phyloP scores from a whole-genome alignment of 2,113 vertebrate species.

The Odobenus rosmarus region DNA sequence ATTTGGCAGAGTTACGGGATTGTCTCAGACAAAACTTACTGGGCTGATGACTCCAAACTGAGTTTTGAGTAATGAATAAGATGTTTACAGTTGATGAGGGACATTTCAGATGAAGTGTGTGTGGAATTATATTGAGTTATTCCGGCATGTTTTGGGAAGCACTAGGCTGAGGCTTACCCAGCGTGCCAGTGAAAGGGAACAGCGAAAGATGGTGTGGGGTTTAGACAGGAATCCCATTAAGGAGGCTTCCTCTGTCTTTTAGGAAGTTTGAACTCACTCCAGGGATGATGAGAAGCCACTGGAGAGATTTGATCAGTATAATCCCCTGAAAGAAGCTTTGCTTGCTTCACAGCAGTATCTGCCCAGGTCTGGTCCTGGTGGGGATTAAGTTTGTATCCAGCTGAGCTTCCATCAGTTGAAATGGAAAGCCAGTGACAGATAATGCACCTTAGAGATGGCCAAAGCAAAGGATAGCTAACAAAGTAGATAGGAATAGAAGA shows the following conservation, averaged over 20 bases:
- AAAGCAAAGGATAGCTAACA: background rate
- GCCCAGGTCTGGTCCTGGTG: background rate
- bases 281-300: background rate
- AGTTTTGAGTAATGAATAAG: background rate
- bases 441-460: background rate
- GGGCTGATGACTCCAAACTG: background rate
- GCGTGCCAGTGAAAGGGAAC: no score
- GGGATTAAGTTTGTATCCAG: background rate
- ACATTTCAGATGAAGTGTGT: background rate
- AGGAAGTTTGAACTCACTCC: background rate
- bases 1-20: background rate
- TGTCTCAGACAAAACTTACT: background rate
- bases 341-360: background rate
- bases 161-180: background rate
- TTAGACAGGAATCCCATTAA: background rate
- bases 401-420: background rate
- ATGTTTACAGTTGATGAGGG: background rate
- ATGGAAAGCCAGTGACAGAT: background rate
- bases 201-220: background rate
- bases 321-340: background rate
- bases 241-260: background rate
- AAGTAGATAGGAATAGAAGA: background rate
- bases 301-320: background rate
- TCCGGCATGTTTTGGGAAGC: background rate
- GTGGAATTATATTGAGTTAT: background rate